Base-by-base conservation (phyloP, 2,888 invertebrate genomes). In the Monochamus alternatus region DNA sequence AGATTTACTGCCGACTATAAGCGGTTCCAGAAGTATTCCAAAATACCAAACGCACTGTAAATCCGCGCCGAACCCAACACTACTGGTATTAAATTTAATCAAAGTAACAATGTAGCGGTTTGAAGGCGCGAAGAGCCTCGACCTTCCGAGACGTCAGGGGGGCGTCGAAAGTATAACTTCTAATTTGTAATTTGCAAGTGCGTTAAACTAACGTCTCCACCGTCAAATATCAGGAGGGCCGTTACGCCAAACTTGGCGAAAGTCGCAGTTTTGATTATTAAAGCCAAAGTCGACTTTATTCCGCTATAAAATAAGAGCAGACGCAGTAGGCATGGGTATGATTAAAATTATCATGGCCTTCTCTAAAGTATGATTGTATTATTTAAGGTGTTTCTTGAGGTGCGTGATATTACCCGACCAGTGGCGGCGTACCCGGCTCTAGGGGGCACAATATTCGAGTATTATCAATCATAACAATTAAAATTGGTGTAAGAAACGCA, bases 141-240 rank as follows among this genome's bases (percentile, higher is more conserved):
- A 73, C 76, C 75, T 78, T 78, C 77, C 38, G 62, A 71, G 71
- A 71, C 63, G 71, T 63, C 62, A 51, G 47, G 63, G 63, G 84
- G 84, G 86, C 84, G 87, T 84, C 84, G 86, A 87, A 87, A 87
- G 85, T 88, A 87, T 87, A 88, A 88, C 87, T 87, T 87, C 87
- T 88, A 87, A 87, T 87, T 88, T 87, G 87, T 87, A 87, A 87
- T 87, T 87, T 87, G 85, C 86, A 84, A 86, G 87, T 88, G 87
- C 88, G 87, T 87, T 87, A 78, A 87, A 86, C 85, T 86, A 86
- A 86, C 85, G 86, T 86, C 86, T 86, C 85, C 84, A 85, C 84
- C 84, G 84, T 84, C 85, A 84, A 85, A 84, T 86, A 85, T 85
- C 87, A 85, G 83, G 88, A 87, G 87, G 84, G 87, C 86, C 86